phyloP scores from a whole-genome alignment of 53 echinoderm and acorn worm genomes.

The Antedon mediterranea region DNA sequence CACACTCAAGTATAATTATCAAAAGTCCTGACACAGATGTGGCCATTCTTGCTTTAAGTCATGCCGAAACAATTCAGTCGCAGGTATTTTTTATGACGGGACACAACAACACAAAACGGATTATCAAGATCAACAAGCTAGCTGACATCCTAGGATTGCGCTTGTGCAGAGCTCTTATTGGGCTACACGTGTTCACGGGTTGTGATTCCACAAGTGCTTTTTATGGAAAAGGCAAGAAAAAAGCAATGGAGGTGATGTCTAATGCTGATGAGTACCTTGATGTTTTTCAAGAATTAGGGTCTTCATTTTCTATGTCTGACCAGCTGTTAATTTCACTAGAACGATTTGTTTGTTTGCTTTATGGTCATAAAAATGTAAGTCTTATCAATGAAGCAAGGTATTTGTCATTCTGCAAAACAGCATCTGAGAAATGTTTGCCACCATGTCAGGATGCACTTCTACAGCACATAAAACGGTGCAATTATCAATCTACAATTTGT shows the following conservation, averaged over 20 bases:
- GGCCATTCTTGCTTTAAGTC: not conserved
- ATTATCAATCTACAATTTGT: constrained; percentile 6
- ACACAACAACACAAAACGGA: not conserved
- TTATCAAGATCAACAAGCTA: constrained; percentile 1
- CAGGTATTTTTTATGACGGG: constrained; percentile 2
- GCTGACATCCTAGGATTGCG: not conserved
- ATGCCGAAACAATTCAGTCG: not conserved
- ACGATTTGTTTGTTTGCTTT: constrained; percentile 3
- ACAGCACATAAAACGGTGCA: constrained; percentile 3
- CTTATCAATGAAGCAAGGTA: too few relatives aligned
- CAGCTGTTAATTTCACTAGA: not conserved
- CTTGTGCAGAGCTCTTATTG: not conserved
- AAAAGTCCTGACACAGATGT: constrained; percentile 9
- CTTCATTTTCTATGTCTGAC: too few relatives aligned
- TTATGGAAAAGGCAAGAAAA: constrained; percentile 1
- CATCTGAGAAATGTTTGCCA: not conserved
- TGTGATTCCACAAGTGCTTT: constrained; percentile 1
- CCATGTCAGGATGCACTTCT: constrained; percentile 7
- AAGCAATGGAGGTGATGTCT: not conserved
- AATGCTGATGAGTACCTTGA: not conserved
- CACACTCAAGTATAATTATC: not conserved
- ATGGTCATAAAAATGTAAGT: not conserved
- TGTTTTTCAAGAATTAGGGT: not conserved
- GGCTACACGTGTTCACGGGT: not conserved
- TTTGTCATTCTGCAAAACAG: constrained; percentile 5